Conservation (phyloP, 1,140 invertebrate species). For the Drosophila ananassae region DNA sequence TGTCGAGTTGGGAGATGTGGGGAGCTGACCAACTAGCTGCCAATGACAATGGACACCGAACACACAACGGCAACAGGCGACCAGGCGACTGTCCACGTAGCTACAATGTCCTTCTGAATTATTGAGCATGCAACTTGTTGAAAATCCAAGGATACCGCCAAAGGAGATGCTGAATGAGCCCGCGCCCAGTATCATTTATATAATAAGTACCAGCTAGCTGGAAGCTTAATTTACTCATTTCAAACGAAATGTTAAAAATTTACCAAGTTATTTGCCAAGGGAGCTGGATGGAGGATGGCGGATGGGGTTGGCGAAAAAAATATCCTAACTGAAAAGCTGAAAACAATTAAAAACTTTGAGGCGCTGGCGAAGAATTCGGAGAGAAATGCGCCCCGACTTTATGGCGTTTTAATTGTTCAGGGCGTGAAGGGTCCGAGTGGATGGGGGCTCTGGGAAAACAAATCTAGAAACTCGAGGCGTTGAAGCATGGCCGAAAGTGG, state of each 20-base stretch:
- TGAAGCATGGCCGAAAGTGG: background rate
- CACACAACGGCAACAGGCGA: slow-evolving; percentile 52
- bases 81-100: slow-evolving; percentile 56
- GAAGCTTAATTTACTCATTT: slow-evolving; percentile 75
- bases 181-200: background rate
- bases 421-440: background rate
- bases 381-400: slow-evolving; percentile 65
- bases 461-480: background rate
- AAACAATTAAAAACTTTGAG: slow-evolving; percentile 77
- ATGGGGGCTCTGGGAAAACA: background rate
- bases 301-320: slow-evolving; percentile 6
- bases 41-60: slow-evolving; percentile 55
- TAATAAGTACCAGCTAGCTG: background rate
- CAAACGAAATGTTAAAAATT: slow-evolving; percentile 67
- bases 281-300: slow-evolving; percentile 3
- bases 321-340: slow-evolving; percentile 22
- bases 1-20: too few relatives aligned
- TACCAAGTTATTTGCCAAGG: slow-evolving; percentile 68
- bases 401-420: slow-evolving; percentile 70
- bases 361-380: slow-evolving; percentile 50
- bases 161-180: slow-evolving; percentile 11
- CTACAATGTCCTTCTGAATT: slow-evolving; percentile 69
- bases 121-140: slow-evolving; percentile 76
- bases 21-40: slow-evolving; percentile 46
- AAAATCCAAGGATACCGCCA: slow-evolving; percentile 64